Percentiles rank a stretch among this genome's conserved stretches.
Evolutionary conservation across 2,113 vertebrate species (phyloP).

Genomic region (Herpailurus yagouaroundi): DNA sequence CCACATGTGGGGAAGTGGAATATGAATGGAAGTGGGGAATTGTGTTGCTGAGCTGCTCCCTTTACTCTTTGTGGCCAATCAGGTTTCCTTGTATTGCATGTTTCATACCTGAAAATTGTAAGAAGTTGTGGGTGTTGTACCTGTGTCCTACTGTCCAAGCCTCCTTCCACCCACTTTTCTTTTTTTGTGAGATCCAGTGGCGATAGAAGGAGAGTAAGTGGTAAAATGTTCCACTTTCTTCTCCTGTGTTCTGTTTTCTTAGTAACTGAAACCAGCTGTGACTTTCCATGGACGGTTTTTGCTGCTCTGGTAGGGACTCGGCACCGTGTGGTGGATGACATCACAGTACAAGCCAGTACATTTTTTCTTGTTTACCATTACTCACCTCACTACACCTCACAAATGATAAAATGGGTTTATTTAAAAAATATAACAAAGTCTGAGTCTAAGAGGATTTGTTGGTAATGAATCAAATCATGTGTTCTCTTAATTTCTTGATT

Average conservation of each 20-base stretch:
- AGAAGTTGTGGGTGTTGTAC: background rate
- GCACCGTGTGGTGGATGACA: background rate
- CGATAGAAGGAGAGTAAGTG: background rate
- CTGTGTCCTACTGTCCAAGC: background rate
- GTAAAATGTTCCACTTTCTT: background rate
- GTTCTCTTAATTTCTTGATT: conserved; percentile 19
- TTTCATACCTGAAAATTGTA: background rate
- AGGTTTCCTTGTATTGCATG: background rate
- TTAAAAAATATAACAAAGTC: background rate
- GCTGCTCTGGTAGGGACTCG: background rate
- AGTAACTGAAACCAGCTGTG: background rate
- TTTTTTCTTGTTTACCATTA: background rate
- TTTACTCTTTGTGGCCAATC: background rate
- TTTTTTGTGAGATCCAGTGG: background rate
- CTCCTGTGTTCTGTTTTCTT: background rate
- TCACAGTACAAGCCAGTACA: background rate
- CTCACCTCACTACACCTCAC: background rate
- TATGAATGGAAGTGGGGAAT: background rate
- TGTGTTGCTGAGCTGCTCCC: background rate
- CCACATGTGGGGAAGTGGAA: background rate
- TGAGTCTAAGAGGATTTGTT: background rate
- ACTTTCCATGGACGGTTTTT: background rate
- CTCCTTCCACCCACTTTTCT: background rate
- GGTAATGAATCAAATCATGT: background rate
- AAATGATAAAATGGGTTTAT: conserved; percentile 5